Percentiles rank a stretch among this genome's conserved stretches.
Conservation (phyloP, 1,140 invertebrate species). For the Odontomachus brunneus region DNA sequence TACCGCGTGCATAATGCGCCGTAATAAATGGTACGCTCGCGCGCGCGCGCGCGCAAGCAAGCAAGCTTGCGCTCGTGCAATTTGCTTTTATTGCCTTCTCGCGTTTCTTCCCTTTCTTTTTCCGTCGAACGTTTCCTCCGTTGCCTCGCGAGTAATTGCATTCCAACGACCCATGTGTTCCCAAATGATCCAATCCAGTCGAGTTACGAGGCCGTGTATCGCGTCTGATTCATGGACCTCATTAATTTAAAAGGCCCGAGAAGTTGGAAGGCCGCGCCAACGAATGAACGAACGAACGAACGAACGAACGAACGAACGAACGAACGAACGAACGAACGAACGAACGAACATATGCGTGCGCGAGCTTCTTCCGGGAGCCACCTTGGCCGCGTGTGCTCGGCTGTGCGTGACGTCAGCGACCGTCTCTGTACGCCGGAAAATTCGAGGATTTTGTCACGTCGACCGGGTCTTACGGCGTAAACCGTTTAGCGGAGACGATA, state of each 20-base stretch:
- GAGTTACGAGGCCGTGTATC: conserved; percentile 28
- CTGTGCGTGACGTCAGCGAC: too few species aligned
- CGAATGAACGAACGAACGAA: too few species aligned
- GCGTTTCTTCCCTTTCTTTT: conserved; percentile 7
- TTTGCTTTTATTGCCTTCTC: conserved; percentile 16
- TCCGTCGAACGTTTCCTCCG: conserved; percentile 32
- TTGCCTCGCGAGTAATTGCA: conserved; percentile 22
- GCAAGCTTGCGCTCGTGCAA: too few species aligned
- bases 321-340: too few species aligned
- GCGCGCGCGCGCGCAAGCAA: too few species aligned
- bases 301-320: too few species aligned
- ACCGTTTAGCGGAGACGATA: conserved; percentile 51
- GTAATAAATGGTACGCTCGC: conserved; percentile 39
- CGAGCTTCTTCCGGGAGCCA: too few species aligned
- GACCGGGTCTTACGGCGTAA: conserved; percentile 24
- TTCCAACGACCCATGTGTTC: conserved; percentile 24
- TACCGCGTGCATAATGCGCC: conserved; percentile 14
- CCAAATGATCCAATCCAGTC: conserved; percentile 26
- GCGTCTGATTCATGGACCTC: conserved; percentile 34
- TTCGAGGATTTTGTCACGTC: conserved; percentile 16
- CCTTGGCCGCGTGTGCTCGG: too few species aligned
- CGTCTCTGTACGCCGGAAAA: neutral
- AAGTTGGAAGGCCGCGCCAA: neutral
- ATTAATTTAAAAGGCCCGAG: conserved; percentile 38
- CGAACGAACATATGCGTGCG: too few species aligned